Base-by-base conservation (phyloP, 2,797 vertebrate genomes). In the Perodicticus potto region DNA sequence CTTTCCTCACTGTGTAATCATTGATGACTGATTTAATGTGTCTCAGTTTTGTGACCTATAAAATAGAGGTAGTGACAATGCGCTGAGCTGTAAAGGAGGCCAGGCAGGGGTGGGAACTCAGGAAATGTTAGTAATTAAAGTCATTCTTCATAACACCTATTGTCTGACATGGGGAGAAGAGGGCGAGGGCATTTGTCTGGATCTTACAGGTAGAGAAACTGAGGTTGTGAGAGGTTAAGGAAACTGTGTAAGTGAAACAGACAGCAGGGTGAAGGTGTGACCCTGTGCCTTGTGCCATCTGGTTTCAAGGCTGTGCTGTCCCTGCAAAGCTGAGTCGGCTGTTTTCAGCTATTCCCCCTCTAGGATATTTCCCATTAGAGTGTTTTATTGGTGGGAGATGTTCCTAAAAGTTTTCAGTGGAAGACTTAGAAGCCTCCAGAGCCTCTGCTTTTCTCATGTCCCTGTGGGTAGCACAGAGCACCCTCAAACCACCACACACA, bases 211-310 rank as follows among this genome's bases (percentile, higher is more conserved):
- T 61, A 57, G 94, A 93, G 40, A 82, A 91, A 70, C 87, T 49
- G 45, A 90, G 57, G 89, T 92, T 91, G 73, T 84, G 74, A 78
- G 65, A 96, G 92, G 87, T 90, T 89, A 90, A 82, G 55, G 53
- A 93, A 93, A 96, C 40, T 63, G 49, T 43, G 76, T 4, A 87
- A 89, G 72, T 90, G 87, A 96, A 93, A 94, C 23, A 92, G 78
- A 34, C 29, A 37, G 63, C 14, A 78, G 53, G 34, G 61, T 37
- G 20, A 80, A 70, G 69, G 65, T n/a, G 55, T 83, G 29, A 84
- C 93, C 92, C 92, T 6, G 25, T 73, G 65, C 65, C 89, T 76
- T 57, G 49, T 40, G 29, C 61, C 19, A 20, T 11, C 23, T 6
- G 65, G 59, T 53, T n/a, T 49, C 53, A 72, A 76, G 84, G 61